Evolutionary conservation across 2,113 vertebrate species (phyloP).

Genomic region (Ovis canadensis): DNA sequence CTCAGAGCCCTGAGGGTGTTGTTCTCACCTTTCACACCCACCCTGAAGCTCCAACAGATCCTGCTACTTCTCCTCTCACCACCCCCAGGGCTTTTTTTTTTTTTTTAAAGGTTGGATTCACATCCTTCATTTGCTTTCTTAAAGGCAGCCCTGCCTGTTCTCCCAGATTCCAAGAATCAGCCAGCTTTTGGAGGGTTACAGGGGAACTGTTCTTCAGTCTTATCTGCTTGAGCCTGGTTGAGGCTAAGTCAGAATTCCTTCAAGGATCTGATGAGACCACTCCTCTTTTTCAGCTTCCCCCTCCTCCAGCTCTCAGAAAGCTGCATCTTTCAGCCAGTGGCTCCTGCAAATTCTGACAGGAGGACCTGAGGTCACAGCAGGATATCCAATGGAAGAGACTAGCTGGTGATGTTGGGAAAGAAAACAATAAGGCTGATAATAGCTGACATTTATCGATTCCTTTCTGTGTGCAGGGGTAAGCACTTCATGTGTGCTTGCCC

Average conservation of each 20-base stretch:
- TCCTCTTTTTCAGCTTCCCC: not conserved
- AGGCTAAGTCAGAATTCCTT: not conserved
- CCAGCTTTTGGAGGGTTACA: not conserved
- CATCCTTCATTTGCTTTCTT: not conserved
- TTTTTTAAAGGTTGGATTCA: not conserved
- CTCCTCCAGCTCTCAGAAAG: not conserved
- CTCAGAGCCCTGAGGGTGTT: not conserved
- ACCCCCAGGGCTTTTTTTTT: not conserved
- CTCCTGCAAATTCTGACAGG: not conserved
- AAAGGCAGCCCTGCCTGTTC: not conserved
- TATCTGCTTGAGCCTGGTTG: not conserved
- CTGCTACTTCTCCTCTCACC: not conserved
- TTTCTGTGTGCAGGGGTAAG: not conserved
- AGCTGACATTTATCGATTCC: not conserved
- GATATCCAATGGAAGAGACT: not conserved
- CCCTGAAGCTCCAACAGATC: not conserved
- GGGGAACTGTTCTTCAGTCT: not conserved
- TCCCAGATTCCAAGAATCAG: not conserved
- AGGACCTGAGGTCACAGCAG: not conserved
- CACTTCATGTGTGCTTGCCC: not conserved
- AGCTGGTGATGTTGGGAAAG: not conserved
- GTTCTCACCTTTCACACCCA: constrained; percentile 32
- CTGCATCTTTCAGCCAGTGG: not conserved
- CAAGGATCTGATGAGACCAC: not conserved
- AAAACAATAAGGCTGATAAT: not conserved